Percentiles rank a stretch among this genome's conserved stretches.
Evolutionary conservation across 2,797 vertebrate genomes (phyloP).

Genomic region (Gila robusta): DNA sequence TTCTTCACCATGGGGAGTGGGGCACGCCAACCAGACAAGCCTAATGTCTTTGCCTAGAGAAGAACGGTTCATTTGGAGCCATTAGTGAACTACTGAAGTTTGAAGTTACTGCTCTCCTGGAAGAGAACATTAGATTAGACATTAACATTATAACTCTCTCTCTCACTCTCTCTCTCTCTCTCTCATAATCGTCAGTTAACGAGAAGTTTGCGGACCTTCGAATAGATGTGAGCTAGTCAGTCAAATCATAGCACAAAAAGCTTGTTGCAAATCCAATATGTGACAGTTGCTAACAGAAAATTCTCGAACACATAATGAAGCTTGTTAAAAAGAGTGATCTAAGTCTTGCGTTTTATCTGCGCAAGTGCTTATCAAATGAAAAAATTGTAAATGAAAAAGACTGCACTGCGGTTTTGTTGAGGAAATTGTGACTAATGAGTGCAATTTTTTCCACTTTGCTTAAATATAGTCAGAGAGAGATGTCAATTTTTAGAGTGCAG

Average conservation of each 20-base stretch:
- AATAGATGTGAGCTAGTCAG: not conserved
- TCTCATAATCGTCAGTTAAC: not conserved
- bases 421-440: constrained; percentile 54
- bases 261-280: constrained; percentile 1
- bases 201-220: not conserved
- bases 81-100: constrained; percentile 57
- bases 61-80: constrained; percentile 59
- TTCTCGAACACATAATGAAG: constrained; percentile 61
- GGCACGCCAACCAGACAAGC: constrained; percentile 39
- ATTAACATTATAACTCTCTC: constrained; percentile 15
- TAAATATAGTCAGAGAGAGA: constrained; percentile 41
- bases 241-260: constrained; percentile 13
- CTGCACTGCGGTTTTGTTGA: constrained; percentile 31
- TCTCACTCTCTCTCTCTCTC: not conserved
- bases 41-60: constrained; percentile 53
- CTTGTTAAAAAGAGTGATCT: constrained; percentile 58
- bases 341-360: constrained; percentile 17
- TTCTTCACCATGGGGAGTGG: constrained; percentile 30
- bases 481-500: constrained; percentile 32
- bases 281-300: constrained; percentile 6
- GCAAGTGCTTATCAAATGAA: constrained; percentile 24
- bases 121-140: constrained; percentile 39
- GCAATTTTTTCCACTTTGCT: constrained; percentile 27
- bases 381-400: not conserved
- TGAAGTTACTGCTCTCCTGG: constrained; percentile 42